These are phyloP conservation scores for Maniola jurtina DNA, from an alignment of 1,140 invertebrate genomes.

Conservation along the genomic window DNA sequence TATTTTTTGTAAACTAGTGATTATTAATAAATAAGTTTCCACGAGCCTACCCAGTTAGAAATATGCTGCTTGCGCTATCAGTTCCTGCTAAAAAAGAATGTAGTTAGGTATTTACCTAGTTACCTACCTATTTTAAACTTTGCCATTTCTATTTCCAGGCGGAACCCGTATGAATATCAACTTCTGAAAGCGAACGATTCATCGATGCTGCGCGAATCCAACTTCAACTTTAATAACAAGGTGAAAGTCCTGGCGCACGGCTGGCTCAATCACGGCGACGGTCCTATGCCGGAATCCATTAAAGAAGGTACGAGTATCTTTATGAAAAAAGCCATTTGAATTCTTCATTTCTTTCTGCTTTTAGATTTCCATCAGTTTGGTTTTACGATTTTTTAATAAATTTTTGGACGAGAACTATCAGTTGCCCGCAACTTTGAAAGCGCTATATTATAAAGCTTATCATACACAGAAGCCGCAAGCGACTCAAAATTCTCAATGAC, in stretches of 20 bases:
- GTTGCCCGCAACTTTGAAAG: background rate
- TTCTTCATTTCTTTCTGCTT: slow-evolving; percentile 13
- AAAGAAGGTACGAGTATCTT: slow-evolving; percentile 67
- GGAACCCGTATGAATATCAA: slow-evolving; percentile 70
- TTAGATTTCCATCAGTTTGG: background rate
- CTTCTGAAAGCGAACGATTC: slow-evolving; percentile 69
- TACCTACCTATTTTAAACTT: background rate
- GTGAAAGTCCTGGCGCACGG: slow-evolving; percentile 76
- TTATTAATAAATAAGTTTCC: no score
- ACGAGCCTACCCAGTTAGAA: no score
- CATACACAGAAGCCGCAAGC: no score
- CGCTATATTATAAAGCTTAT: no score
- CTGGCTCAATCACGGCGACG: slow-evolving; percentile 73
- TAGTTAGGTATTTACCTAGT: no score
- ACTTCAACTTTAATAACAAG: slow-evolving; percentile 71
- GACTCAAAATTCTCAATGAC: no score
- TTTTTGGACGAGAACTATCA: background rate
- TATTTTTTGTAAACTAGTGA: no score
- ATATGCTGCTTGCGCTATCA: no score
- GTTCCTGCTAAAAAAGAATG: no score
- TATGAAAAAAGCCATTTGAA: slow-evolving; percentile 8
- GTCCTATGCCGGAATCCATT: slow-evolving; percentile 76
- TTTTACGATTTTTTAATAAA: background rate
- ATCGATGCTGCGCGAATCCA: slow-evolving; percentile 57
- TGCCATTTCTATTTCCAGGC: slow-evolving; percentile 43